Base-by-base conservation (phyloP, 2,797 vertebrate species). In the Hylomyscus alleni region DNA sequence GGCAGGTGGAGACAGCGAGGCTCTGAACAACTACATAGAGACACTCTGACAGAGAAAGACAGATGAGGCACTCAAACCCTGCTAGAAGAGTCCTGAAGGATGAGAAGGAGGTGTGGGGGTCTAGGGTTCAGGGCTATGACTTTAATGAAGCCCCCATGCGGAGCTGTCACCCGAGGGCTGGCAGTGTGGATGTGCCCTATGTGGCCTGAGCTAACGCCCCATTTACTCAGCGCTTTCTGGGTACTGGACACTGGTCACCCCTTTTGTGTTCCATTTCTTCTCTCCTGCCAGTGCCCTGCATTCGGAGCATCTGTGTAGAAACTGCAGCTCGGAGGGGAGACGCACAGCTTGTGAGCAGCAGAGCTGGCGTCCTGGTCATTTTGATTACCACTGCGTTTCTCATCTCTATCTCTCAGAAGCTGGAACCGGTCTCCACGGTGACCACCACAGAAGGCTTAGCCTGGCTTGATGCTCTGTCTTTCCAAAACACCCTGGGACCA, bases 81-180 rank as follows among this genome's bases (percentile, higher is more conserved):
- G 29, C 20, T 29, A 4, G 10, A 84, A 72, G 72, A 34, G 15
- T 47, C 47, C 65, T 40, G 37, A 62, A 80, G 31, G 44, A 12
- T 20, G 22, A 29, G 47, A 1, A 80, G 78, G 75, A 78, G 29
- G 50, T 5, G 5, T 10, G 0, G 3, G 6, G 11, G 15, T 37
- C 78, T 72, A 12, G 29, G 34, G 13, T 14, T 67, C 22, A 40
- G 0, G 6, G 34, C 56, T 17, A 11, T 29, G 65, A 77, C 37
- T 17, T 34, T 4, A 3, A 87, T 50, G 69, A 81, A 82, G 86
- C n/a, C n/a, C 26, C n/a, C 26, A 26, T 34, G 40, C 37, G 5
- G 62, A 1, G 0, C 62, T 34, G 10, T 9, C 2, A 31, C 44
- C 44, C 62, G 40, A 34, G 13, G 34, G 24, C 52, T 75, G 22